phyloP scores from a whole-genome alignment of 2,797 vertebrate genomes.

The Tapirus indicus region DNA sequence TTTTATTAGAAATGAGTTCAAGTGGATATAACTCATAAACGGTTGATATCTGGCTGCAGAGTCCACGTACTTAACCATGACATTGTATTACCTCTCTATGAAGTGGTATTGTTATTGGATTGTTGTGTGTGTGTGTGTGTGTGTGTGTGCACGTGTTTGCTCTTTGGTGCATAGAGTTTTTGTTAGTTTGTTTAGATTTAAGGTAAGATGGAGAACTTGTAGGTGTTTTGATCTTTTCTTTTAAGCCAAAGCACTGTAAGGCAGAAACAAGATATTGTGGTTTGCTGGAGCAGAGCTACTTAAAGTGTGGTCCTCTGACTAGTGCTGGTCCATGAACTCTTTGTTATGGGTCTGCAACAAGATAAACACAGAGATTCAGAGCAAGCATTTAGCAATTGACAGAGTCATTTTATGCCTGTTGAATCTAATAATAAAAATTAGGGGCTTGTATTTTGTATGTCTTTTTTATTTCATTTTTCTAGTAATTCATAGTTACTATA shows the following conservation, averaged over 20 bases:
- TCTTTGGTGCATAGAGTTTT: neutral
- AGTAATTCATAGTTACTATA: neutral
- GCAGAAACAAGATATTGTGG: neutral
- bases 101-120: neutral
- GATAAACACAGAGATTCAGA: neutral
- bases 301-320: neutral
- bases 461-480: conserved; percentile 39
- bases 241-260: neutral
- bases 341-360: neutral
- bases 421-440: neutral
- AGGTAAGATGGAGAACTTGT: neutral
- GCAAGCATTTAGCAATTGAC: neutral
- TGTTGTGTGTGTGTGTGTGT: neutral
- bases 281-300: neutral
- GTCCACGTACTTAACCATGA: neutral
- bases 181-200: neutral
- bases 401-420: neutral
- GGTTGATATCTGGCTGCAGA: neutral
- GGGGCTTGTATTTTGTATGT: neutral
- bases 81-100: neutral
- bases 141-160: neutral
- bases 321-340: neutral
- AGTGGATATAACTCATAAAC: neutral
- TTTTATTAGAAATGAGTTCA: neutral
- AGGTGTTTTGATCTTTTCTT: neutral